Conservation (phyloP, 1,140 invertebrate genomes). For the Maniola jurtina region DNA sequence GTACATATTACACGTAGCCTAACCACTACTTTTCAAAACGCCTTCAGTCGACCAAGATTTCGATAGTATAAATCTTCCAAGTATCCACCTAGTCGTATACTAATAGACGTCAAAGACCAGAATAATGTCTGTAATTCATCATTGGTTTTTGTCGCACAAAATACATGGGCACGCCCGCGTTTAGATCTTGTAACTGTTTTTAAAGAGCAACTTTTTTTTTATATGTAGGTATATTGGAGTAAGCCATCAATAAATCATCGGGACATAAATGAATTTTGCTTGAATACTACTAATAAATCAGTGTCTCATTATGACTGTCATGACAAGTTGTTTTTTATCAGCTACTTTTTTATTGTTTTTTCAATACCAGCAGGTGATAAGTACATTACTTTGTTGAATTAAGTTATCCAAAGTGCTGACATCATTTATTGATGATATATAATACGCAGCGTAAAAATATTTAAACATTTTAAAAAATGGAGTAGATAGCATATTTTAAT, state of each 20-base stretch:
- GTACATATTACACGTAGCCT: too few species aligned
- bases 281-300: constrained; percentile 44
- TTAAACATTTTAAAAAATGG: too few species aligned
- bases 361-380: background rate
- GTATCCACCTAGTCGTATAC: background rate
- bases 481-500: too few species aligned
- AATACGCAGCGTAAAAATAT: too few species aligned
- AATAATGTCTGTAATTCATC: constrained; percentile 55
- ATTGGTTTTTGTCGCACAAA: constrained; percentile 60
- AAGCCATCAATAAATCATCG: constrained; percentile 42
- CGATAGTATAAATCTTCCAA: background rate
- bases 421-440: too few species aligned
- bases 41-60: background rate
- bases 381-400: background rate
- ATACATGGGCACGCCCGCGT: constrained; percentile 44
- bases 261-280: constrained; percentile 30
- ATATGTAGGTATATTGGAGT: constrained; percentile 11
- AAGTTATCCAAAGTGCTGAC: too few species aligned
- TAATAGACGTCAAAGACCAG: constrained; percentile 26
- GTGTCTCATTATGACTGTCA: constrained; percentile 37
- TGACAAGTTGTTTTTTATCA: background rate
- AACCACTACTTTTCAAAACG: background rate
- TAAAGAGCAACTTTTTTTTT: constrained; percentile 43
- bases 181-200: constrained; percentile 52
- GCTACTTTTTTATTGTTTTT: background rate